Conservation (phyloP, 1,140 invertebrate species). For the Macrosteles quadrilineatus region DNA sequence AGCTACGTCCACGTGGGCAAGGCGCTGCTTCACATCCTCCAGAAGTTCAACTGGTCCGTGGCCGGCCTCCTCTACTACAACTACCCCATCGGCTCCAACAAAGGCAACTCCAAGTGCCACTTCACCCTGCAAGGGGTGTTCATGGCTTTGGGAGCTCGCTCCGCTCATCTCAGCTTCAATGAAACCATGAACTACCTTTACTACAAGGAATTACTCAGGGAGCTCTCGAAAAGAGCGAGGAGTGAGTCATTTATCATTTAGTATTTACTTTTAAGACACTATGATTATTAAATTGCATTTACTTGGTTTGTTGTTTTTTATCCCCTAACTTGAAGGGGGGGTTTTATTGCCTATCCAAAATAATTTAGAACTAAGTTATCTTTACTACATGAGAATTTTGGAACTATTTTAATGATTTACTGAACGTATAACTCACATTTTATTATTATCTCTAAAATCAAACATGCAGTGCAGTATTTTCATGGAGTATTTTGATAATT, state of each 20-base stretch:
- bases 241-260: constrained; percentile 67
- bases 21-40: constrained; percentile 66
- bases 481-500: too few relatives aligned
- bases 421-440: too few relatives aligned
- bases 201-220: constrained; percentile 63
- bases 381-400: too few relatives aligned
- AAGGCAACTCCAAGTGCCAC: constrained; percentile 71
- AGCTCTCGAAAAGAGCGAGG: constrained; percentile 67
- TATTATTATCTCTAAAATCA: too few relatives aligned
- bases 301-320: too few relatives aligned
- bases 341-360: too few relatives aligned
- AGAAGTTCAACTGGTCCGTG: constrained; percentile 70
- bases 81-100: constrained; percentile 55
- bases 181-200: constrained; percentile 54
- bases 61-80: constrained; percentile 72
- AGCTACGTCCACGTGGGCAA: constrained; percentile 73
- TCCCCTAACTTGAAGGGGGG: too few relatives aligned
- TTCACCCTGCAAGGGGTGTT: constrained; percentile 71
- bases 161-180: constrained; percentile 62
- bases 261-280: too few relatives aligned
- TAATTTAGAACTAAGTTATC: too few relatives aligned
- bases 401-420: too few relatives aligned
- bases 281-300: too few relatives aligned
- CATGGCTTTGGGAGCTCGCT: constrained; percentile 59
- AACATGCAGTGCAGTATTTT: too few relatives aligned